Evolutionary conservation across 37 sponge, comb jelly and placozoan genomes (phyloP).

Genomic region (Agelas oroides): DNA sequence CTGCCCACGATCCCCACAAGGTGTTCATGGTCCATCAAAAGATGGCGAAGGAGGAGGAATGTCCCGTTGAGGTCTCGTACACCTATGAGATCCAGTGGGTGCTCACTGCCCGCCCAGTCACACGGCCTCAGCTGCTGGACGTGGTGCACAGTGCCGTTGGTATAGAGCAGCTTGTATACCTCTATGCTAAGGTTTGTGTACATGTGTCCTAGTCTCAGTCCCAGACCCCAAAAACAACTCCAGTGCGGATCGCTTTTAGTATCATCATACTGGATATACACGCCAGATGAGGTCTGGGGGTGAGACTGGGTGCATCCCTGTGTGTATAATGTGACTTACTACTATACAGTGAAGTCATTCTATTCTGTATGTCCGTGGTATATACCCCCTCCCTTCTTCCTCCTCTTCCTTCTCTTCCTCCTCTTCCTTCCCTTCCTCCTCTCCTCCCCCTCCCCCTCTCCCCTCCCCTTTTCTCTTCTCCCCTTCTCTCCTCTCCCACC

Average conservation of each 20-base stretch:
- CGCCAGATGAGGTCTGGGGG: no score
- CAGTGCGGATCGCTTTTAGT: no score
- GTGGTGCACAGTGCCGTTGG: slow-evolving; percentile 63
- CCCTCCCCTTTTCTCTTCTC: neutral
- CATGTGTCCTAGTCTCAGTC: no score
- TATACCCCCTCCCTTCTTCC: neutral
- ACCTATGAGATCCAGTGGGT: slow-evolving; percentile 51
- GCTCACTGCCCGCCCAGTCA: slow-evolving; percentile 36
- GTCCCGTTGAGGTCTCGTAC: slow-evolving; percentile 17
- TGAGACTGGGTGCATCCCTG: no score
- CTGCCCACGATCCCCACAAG: slow-evolving; percentile 48
- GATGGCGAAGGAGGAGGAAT: slow-evolving; percentile 1
- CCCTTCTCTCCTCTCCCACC: neutral
- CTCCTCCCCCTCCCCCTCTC: neutral
- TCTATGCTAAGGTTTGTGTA: slow-evolving; percentile 80
- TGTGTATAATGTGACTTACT: no score
- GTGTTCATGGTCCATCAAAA: slow-evolving; percentile 22
- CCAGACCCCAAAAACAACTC: no score
- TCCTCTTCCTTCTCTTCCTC: neutral
- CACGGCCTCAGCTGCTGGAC: slow-evolving; percentile 64
- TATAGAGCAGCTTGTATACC: slow-evolving; percentile 74
- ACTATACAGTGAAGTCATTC: no score
- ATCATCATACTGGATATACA: no score
- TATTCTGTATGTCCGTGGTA: no score
- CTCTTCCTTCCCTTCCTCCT: neutral